Base-by-base conservation (phyloP, 2,113 vertebrate species). In the Oreocharis arfaki region DNA sequence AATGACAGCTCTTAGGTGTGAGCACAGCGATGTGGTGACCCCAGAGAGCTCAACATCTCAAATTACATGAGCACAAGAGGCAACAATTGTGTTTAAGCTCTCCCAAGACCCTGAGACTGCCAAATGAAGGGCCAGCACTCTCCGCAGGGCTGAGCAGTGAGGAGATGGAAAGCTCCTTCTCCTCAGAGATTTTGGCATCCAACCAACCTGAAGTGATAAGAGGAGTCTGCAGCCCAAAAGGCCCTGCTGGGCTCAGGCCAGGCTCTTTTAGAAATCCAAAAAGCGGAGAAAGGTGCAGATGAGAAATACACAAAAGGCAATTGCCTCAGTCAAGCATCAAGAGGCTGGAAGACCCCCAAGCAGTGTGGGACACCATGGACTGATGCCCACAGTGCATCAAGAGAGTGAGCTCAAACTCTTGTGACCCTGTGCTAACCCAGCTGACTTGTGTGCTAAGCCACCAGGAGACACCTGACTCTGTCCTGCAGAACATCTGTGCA, bases 11-110 rank as follows among this genome's bases (percentile, higher is more conserved):
- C 3, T 41, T 21, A 37, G 14, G 65, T 22, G 10, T 18, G 33
- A 44, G 24, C 0, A 0, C 2, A n/a, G 57, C 6, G 0, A 24
- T 35, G 53, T 37, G 39, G 32, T 24, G 59, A 24, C 14, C 49
- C 50, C 4, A 3, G 63, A 56, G 67, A 27, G 24, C 41, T 64
- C 5, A 0, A 18, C 27, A 20, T 32, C 75, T 56, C 60, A 33
- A 11, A 70, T 49, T 42, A 32, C 60, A 21, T 22, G 20, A 56
- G n/a, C 37, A 78, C 41, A 57, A 74, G 27, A 46, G 24, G 70
- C 16, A 39, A 8, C 0, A 28, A 27, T 21, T 26, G 21, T 16
- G 3, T 83, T 67, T 41, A 16, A 84, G 20, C 24, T 71, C 35
- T 59, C 44, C 30, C 63, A 44, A 68, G n/a, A 30, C 12, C 4